phyloP scores from a whole-genome alignment of 2,797 vertebrate genomes.

The Momotus momota region DNA sequence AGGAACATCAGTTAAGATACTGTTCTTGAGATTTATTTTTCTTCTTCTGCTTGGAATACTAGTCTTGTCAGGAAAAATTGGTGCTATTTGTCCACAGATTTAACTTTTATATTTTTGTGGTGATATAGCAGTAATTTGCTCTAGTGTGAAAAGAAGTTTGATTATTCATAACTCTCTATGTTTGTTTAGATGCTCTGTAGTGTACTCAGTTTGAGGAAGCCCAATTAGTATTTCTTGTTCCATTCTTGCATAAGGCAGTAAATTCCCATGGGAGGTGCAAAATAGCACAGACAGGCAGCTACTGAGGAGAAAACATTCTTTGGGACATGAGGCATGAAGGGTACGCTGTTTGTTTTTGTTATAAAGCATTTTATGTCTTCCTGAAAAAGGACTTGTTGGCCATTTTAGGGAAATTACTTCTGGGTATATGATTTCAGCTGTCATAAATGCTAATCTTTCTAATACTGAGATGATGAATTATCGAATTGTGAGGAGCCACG shows the following conservation, averaged over 20 bases:
- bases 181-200: background rate
- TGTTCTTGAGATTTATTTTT: background rate
- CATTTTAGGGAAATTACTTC: conserved; percentile 33
- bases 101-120: background rate
- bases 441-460: background rate
- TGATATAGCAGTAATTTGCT: background rate
- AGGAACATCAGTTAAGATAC: background rate
- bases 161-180: background rate
- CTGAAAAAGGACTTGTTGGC: background rate
- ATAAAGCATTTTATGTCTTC: background rate
- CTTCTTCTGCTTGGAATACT: background rate
- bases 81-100: background rate
- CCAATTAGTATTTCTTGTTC: background rate
- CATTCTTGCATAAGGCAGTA: background rate
- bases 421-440: background rate
- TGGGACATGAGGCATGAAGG: background rate
- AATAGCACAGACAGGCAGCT: background rate
- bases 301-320: conserved; percentile 7
- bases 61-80: background rate
- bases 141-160: background rate
- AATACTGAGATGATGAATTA: background rate
- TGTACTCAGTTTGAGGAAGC: background rate
- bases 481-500: background rate
- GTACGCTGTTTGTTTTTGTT: background rate
- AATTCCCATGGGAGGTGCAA: background rate